Evolutionary conservation across 2,888 invertebrate species (phyloP), one percentile per base, ranked within the genome.

Genomic region (Himalopsyche anomala): DNA sequence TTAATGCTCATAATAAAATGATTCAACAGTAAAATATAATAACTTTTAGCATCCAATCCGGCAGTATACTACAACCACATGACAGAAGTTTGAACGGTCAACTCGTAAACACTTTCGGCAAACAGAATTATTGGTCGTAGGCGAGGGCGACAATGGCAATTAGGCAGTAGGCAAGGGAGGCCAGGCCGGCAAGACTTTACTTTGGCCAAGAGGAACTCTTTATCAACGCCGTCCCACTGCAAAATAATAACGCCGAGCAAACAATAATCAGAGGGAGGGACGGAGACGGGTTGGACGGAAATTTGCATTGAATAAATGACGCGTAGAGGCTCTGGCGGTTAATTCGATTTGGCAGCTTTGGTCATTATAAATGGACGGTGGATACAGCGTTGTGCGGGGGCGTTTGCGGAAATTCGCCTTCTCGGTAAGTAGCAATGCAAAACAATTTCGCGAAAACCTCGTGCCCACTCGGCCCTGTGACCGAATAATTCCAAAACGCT

Each of bases 271-370:
- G 74, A 9, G 62, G 74, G 69, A 74, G 81, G 85, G 51, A 42
- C 5, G 62, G 28, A 2, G 28, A 28, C 28, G 83, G 69, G 80
- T 40, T 74, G 38, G 81, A 54, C 85, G 85, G 85, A 85, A 82
- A 85, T 85, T 85, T 85, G 85, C 85, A 85, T 85, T 82, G 85
- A 85, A 85, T 82, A 81, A 85, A 85, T 85, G 83, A 81, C 69
- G 81, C 83, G 45, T 38, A 83, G 80, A 82, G 85, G 51, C 81
- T 51, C 51, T 80, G 83, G 51, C 85, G 81, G 85, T 85, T 83
- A 83, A 85, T 85, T 82, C 82, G 85, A 80, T 85, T 55, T 36
- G 45, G 62, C 82, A 56, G 55, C 51, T 80, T 79, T 54, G 69
- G 83, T 74, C 56, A 83, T 74, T 74, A 74, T 74, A 74, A 74